Base-by-base conservation (phyloP, 2,113 vertebrate species). In the Excalfactoria chinensis region DNA sequence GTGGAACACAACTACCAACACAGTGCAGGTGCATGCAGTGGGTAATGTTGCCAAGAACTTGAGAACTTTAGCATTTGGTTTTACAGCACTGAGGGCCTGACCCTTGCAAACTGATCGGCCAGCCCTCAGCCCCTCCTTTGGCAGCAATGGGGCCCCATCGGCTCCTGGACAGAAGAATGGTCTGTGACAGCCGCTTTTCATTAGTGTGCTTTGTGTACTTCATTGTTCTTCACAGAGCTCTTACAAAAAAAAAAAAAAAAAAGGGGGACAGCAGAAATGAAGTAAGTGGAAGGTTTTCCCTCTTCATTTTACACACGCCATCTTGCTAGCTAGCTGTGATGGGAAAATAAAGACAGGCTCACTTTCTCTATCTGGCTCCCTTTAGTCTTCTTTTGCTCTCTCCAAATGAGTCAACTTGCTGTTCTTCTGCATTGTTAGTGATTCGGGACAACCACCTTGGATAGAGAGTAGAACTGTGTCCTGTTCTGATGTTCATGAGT, bases 341-440 rank as follows among this genome's bases (percentile, higher is more conserved):
- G 73, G 8, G 10, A 83, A 70, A 88, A 73, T 20, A 66, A 60
- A 56, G 32, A 40, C 9, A 75, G 3, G 43, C 3, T 35, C 10
- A 35, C 6, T 74, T 69, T 49, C 5, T 83, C 77, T 70, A 0
- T 6, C 48, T 74, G 60, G 23, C 11, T 34, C 4, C 37, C 44
- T 67, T 49, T n/a, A 68, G 6, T 37, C 25, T 51, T 48, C n/a
- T 66, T 53, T 18, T 3, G 10, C 30, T 20, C 34, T 48, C 34
- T 15, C 5, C 13, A 49, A 32, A 34, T 34, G 21, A 59, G 17
- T 25, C 43, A 78, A 43, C 3, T 55, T 43, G 30, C 8, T 0
- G 0, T 32, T 77, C n/a, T 28, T 49, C 3, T 64, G 21, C 43
- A 19, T 46, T 46, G 2, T 26, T 60, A 67, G 34, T 44, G 3